Base-by-base conservation (phyloP, 1,140 invertebrate genomes). In the Zaprionus vittiger region DNA sequence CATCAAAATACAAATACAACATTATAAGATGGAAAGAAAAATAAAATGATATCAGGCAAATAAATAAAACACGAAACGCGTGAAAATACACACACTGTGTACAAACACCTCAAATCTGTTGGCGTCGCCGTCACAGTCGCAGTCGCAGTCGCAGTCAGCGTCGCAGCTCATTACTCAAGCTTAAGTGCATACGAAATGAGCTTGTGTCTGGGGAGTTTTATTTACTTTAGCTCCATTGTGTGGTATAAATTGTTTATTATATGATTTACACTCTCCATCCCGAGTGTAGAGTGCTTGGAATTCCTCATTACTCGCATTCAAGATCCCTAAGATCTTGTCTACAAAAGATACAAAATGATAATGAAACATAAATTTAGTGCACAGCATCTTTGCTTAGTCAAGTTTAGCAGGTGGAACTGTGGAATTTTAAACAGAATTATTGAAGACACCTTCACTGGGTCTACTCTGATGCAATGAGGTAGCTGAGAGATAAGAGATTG, bases 111-210 rank as follows among this genome's bases (percentile, higher is more conserved):
- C 38, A 75, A 75, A 63, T 63, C 60, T 54, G 47, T 47, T 9
- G 41, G 6, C 41, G 15, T 44, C 71, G 57, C 57, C 60, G 68
- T n/a, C 65, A 54, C 65, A 15, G 54, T 20, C 62, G 41, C 37
- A 12, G 54, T 59, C 62, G 31, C 57, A 38, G 66, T 56, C 57
- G 37, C 37, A 7, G 69, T 67, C 69, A 31, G 57, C 47, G 59
- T 69, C 61, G 63, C 67, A 64, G 77, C 75, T 77, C 83, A 83
- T 83, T 87, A 86, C 70, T 83, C 79, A 80, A 83, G 84, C 82
- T 87, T 89, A 89, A 87, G 81, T 87, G 83, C 84, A 87, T 87
- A 89, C 71, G 77, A 87, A 87, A 87, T 79, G 81, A 87, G 77
- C 62, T 80, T 52, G 82, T 61, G 54, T 76, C 79, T 74, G 57